Base-by-base conservation (phyloP, 2,888 invertebrate genomes). In the Azorinus chamasolen region DNA sequence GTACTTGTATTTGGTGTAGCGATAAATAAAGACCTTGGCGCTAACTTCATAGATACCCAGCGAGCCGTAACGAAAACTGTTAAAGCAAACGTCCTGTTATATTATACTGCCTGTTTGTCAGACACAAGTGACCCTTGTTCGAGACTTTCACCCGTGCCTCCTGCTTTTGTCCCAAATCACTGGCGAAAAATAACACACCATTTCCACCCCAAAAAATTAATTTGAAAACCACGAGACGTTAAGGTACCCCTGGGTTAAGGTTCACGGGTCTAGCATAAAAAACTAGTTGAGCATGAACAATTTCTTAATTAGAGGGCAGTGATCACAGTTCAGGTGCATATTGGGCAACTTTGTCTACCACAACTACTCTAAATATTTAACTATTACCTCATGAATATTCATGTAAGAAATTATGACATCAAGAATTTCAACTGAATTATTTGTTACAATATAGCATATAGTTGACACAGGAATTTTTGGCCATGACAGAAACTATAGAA, bases 71-170 rank as follows among this genome's bases (percentile, higher is more conserved):
- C 62, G 32, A 70, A 43, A 53, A 51, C 20, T 32, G 59, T 43
- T 51, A 8, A 45, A 45, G 45, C n/a, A 45, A 32, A 32, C 32
- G 32, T 32, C 32, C 32, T 32, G 32, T 32, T 32, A 32, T 10
- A 32, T 32, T 32, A 32, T 10, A 32, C 32, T 32, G 32, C 4
- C 10, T 4, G 4, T 32, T 32, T 32, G 32, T 32, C 32, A 10
- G 32, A 10, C 5, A 32, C 32, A 32, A 32, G 32, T 32, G 32
- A 32, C 32, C 32, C 32, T 69, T 78, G 78, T 78, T 71, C 57
- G 45, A 53, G 78, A 78, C 78, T 78, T 78, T 78, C 78, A 59
- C 73, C 78, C 65, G 37, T 78, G 73, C 73, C 69, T 55, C 20
- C 32, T n/a, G 41, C 27, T 53, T 64, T 72, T 72, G 77, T 72